phyloP scores from a whole-genome alignment of 2,888 invertebrate genomes.

The Cactoblastis cactorum region DNA sequence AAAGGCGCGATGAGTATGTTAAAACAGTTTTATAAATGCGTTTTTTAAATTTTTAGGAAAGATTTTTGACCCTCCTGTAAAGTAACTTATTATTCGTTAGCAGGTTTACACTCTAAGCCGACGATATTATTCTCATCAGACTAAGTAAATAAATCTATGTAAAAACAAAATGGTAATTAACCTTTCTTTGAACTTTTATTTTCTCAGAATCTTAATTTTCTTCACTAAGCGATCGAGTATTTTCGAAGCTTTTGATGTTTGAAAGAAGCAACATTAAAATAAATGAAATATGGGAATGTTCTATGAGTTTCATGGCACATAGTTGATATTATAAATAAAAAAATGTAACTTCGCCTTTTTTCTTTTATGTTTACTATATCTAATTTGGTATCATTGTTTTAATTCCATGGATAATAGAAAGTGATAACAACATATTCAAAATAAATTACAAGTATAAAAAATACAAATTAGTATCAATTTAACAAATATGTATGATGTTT shows the following conservation, averaged over 20 bases:
- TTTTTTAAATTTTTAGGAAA: no score
- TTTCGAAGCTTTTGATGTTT: slow-evolving; percentile 24
- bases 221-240: slow-evolving; percentile 20
- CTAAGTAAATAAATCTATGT: not conserved
- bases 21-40: no score
- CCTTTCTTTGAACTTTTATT: not conserved
- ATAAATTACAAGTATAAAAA: no score
- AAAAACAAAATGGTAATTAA: not conserved
- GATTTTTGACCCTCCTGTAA: no score
- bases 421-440: no score
- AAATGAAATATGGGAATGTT: not conserved
- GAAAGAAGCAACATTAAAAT: not conserved
- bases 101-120: not conserved
- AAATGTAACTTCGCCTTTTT: not conserved
- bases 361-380: no score
- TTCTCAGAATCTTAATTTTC: slow-evolving; percentile 12
- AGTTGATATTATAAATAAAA: not conserved
- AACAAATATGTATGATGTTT: no score
- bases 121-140: not conserved
- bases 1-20: no score
- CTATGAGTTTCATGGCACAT: not conserved
- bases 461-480: no score
- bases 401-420: no score
- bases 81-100: no score
- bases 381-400: no score